phyloP scores from a whole-genome alignment of 2,888 invertebrate genomes.

The Dryadula phaetusa region DNA sequence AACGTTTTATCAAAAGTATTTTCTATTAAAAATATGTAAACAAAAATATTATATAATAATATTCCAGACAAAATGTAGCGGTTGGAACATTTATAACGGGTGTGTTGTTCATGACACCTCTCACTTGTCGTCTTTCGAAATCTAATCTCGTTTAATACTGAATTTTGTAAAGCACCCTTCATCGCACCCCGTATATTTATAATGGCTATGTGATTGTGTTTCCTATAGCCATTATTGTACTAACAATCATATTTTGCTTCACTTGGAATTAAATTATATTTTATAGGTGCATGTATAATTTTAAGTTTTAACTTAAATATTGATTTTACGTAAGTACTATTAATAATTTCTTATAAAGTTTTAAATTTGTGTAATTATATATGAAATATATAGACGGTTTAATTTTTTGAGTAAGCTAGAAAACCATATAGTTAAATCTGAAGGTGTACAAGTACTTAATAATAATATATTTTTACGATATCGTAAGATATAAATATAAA shows the following conservation, averaged over 20 bases:
- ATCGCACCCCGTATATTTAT: constrained; percentile 42
- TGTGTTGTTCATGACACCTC: constrained; percentile 63
- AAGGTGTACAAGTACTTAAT: constrained; percentile 54
- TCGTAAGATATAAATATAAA: constrained; percentile 74
- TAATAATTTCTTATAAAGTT: neutral
- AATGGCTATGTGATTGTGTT: constrained; percentile 35
- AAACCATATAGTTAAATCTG: constrained; percentile 57
- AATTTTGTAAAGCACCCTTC: constrained; percentile 47
- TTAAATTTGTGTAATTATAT: neutral
- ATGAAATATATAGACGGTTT: neutral
- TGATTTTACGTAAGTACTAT: neutral
- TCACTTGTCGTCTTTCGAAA: constrained; percentile 65
- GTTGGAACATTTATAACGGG: constrained; percentile 24
- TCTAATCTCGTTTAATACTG: constrained; percentile 60
- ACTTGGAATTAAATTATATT: neutral
- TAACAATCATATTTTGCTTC: constrained; percentile 1
- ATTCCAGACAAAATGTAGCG: neutral
- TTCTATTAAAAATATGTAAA: neutral
- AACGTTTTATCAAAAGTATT: no score
- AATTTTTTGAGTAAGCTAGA: neutral
- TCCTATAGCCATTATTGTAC: constrained; percentile 1
- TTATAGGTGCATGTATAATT: neutral
- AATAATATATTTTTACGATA: constrained; percentile 73
- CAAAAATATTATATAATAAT: neutral
- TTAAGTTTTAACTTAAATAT: neutral